These are phyloP conservation scores for Sturnus vulgaris DNA, from an alignment of 2,113 vertebrate species.

Conservation along the genomic window DNA sequence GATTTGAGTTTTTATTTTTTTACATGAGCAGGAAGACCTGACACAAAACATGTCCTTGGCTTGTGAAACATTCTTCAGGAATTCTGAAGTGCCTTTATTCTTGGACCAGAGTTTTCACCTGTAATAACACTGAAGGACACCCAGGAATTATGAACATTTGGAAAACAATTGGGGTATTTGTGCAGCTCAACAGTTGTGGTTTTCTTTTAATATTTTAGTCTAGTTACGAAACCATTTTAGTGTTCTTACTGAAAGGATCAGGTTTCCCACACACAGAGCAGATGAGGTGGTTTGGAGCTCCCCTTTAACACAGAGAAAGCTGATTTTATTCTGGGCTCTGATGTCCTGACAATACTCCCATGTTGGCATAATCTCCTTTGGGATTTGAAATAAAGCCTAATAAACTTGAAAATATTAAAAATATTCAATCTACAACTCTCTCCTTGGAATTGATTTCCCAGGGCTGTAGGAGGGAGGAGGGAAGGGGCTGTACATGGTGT, in stretches of 20 bases:
- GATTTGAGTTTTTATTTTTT: background rate
- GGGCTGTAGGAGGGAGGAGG: background rate
- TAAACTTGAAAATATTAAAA: background rate
- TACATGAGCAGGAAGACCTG: background rate
- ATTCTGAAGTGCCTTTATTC: background rate
- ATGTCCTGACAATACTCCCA: background rate
- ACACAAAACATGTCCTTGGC: background rate
- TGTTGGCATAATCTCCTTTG: background rate
- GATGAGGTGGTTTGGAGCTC: background rate
- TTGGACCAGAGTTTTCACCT: background rate
- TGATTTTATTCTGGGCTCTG: background rate
- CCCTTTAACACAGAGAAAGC: background rate
- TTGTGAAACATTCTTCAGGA: background rate
- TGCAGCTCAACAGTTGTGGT: background rate
- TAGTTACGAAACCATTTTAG: background rate
- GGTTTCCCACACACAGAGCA: background rate
- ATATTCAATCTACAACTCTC: background rate
- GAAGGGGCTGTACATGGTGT: background rate
- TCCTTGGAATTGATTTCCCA: background rate
- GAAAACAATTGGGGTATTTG: background rate
- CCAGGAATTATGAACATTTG: background rate
- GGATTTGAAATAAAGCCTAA: conserved; percentile 40
- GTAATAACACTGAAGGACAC: background rate
- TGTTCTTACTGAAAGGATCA: background rate
- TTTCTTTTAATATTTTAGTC: background rate